Evolutionary conservation across 2,888 invertebrate genomes (phyloP).

Genomic region (Troides helena): DNA sequence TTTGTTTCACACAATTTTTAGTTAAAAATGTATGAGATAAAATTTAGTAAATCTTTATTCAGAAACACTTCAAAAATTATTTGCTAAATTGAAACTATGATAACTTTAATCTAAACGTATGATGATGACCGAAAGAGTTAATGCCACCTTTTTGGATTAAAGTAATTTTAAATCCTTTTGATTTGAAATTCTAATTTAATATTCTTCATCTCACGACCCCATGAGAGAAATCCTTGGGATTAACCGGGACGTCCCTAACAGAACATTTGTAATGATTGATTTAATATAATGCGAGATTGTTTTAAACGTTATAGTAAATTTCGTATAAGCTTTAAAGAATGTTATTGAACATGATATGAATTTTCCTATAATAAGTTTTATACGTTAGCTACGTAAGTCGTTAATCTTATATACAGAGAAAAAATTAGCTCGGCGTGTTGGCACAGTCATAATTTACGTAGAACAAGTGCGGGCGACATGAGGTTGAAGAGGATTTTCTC

Average conservation of each 20-base stretch:
- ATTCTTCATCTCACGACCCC: neutral
- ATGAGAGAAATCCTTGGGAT: neutral
- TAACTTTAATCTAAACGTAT: no score
- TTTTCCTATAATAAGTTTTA: constrained; percentile 7
- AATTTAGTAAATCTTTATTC: no score
- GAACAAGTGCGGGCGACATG: constrained; percentile 71
- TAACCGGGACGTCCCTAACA: neutral
- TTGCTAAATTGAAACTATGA: no score
- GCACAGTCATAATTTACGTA: constrained; percentile 63
- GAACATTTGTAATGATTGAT: neutral
- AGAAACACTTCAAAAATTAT: no score
- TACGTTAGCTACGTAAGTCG: constrained; percentile 38
- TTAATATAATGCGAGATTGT: no score
- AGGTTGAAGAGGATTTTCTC: constrained; percentile 36
- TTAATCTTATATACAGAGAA: constrained; percentile 77
- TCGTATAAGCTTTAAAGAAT: no score
- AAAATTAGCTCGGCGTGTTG: constrained; percentile 61
- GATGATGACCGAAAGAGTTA: no score
- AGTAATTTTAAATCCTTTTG: neutral
- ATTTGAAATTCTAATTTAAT: neutral
- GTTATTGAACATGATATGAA: neutral
- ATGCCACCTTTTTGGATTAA: neutral
- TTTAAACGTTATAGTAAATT: no score
- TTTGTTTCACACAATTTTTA: no score
- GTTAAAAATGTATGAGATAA: no score